Evolutionary conservation across 2,888 invertebrate genomes (phyloP).

Genomic region (Abrostola tripartita): DNA sequence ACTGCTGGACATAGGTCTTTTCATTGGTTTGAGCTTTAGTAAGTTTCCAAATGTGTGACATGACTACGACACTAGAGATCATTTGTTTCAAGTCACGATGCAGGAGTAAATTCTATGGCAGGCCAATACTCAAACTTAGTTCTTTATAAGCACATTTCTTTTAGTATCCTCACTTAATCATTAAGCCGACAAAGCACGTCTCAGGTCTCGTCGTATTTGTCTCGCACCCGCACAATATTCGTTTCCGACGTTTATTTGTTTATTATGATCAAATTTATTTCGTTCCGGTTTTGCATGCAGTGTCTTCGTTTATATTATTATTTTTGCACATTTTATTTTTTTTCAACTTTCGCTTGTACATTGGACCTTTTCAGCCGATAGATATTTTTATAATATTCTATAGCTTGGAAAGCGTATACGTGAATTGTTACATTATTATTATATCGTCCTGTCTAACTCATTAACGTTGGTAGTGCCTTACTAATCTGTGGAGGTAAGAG

Average conservation of each 20-base stretch:
- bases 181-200: conserved; percentile 3
- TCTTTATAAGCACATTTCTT: too few relatives aligned
- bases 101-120: too few relatives aligned
- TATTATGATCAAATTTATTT: conserved; percentile 16
- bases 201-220: conserved; percentile 23
- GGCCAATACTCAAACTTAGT: too few relatives aligned
- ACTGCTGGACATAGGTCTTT: too few relatives aligned
- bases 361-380: conserved; percentile 76
- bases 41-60: too few relatives aligned
- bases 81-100: too few relatives aligned
- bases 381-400: conserved; percentile 30
- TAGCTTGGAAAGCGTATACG: conserved; percentile 33
- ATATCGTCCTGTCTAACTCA: conserved; percentile 49
- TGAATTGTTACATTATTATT: conserved; percentile 28
- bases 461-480: conserved; percentile 50
- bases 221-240: conserved; percentile 34
- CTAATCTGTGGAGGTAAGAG: conserved; percentile 60
- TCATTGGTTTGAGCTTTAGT: too few relatives aligned
- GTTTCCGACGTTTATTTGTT: conserved; percentile 30
- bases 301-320: conserved; percentile 54
- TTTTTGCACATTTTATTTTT: conserved; percentile 64
- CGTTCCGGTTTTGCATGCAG: conserved; percentile 62
- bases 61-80: too few relatives aligned
- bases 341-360: conserved; percentile 72
- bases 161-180: background rate